Percentiles rank a stretch among this genome's conserved stretches.
phyloP scores from a whole-genome alignment of 2,797 vertebrate species.

The Agapornis canus region DNA sequence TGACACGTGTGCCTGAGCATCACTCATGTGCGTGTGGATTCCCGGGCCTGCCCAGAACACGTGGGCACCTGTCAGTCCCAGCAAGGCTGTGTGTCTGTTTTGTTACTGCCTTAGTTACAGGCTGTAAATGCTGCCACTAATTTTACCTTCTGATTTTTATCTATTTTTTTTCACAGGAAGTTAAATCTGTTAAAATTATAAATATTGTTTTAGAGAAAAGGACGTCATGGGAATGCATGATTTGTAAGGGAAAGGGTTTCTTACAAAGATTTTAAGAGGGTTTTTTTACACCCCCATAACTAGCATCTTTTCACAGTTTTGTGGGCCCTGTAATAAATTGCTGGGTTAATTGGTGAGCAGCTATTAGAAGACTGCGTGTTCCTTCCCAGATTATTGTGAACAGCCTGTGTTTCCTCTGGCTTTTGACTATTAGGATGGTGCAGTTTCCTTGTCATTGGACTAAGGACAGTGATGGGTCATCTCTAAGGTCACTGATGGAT shows the following conservation, averaged over 20 bases:
- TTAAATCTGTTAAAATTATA: neutral
- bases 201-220: neutral
- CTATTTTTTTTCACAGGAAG: neutral
- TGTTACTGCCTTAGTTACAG: neutral
- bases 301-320: neutral
- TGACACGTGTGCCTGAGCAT: neutral
- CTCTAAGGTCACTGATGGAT: neutral
- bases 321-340: neutral
- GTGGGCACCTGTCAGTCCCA: neutral
- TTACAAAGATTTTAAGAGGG: neutral
- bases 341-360: neutral
- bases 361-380: neutral
- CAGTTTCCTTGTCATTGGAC: neutral
- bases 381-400: neutral
- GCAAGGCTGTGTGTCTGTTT: neutral
- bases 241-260: neutral
- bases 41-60: neutral
- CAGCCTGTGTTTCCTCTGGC: neutral
- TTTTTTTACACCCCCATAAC: neutral
- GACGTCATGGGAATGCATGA: neutral
- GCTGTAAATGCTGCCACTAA: neutral
- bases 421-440: neutral
- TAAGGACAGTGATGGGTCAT: neutral
- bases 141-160: neutral
- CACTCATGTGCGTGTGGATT: neutral